Conservation (phyloP, 2,797 vertebrate species). For the Squalus acanthias region DNA sequence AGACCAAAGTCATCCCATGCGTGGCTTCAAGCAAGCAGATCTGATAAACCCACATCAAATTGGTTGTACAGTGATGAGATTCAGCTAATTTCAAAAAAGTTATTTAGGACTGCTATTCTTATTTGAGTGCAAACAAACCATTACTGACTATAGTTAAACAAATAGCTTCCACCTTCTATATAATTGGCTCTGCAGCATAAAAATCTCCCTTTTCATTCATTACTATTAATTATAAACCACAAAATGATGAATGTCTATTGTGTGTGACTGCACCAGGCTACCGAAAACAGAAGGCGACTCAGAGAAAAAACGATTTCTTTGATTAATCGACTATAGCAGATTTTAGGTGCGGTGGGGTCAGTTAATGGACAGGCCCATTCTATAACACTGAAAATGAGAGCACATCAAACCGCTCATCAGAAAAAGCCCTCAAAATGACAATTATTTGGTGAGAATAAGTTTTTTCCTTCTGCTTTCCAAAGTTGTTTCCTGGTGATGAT, state of each 20-base stretch:
- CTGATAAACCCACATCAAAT: background rate
- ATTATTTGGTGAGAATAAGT: background rate
- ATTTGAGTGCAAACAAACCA: background rate
- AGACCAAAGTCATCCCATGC: background rate
- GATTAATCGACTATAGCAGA: background rate
- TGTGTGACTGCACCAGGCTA: background rate
- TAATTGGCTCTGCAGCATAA: background rate
- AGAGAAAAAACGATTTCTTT: slow-evolving; percentile 18
- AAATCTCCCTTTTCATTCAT: background rate
- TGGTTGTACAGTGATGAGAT: background rate
- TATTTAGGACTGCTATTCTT: background rate
- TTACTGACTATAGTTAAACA: background rate
- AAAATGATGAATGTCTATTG: background rate
- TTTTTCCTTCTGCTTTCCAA: background rate
- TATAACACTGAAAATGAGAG: background rate
- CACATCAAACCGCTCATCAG: background rate
- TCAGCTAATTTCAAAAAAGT: background rate
- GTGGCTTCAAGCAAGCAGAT: background rate
- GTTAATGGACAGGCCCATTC: background rate
- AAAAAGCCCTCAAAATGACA: background rate
- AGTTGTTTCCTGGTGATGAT: background rate
- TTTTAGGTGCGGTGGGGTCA: background rate
- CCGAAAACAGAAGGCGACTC: background rate
- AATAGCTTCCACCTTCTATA: background rate
- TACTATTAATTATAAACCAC: slow-evolving; percentile 6